Percentiles rank a stretch among this genome's conserved stretches.
These are phyloP conservation scores for Pyrocephalus nanus DNA, from an alignment of 2,797 vertebrate species.

Conservation along the genomic window DNA sequence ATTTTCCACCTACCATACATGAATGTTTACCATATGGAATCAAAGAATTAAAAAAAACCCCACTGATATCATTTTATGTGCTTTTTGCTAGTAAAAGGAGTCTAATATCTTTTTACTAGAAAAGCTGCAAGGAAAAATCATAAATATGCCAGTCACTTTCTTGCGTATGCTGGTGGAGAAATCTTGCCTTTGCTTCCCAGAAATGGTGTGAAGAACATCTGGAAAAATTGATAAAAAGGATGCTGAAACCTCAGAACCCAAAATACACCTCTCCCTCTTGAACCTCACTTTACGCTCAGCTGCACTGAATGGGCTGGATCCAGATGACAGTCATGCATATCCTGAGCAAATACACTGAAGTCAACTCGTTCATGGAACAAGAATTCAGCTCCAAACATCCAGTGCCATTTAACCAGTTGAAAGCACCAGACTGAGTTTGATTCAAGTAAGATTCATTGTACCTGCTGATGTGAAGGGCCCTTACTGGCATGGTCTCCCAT, in stretches of 20 bases:
- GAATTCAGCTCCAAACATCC: not conserved
- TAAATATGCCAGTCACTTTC: conserved; percentile 68
- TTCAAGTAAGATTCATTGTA: not conserved
- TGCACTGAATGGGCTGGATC: not conserved
- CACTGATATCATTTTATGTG: conserved; percentile 61
- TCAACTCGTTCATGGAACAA: not conserved
- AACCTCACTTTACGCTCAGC: not conserved
- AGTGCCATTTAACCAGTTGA: not conserved
- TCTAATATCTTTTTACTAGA: conserved; percentile 65
- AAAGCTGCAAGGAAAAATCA: conserved; percentile 50
- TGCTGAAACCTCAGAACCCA: conserved; percentile 2
- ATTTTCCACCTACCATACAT: conserved; percentile 41
- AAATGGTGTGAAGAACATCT: conserved; percentile 62
- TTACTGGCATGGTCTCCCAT: not conserved
- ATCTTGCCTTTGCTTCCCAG: conserved; percentile 7
- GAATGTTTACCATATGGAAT: conserved; percentile 66
- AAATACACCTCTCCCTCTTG: conserved; percentile 24
- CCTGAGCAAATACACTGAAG: not conserved
- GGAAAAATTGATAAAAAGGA: conserved; percentile 63
- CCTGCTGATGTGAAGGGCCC: not conserved
- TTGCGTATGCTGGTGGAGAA: conserved; percentile 31
- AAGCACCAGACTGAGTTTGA: not conserved
- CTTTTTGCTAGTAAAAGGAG: conserved; percentile 59
- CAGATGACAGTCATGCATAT: not conserved
- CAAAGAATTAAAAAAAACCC: not conserved